These are phyloP conservation scores for Tachina grossa DNA, from an alignment of 2,888 invertebrate species.

Conservation along the genomic window DNA sequence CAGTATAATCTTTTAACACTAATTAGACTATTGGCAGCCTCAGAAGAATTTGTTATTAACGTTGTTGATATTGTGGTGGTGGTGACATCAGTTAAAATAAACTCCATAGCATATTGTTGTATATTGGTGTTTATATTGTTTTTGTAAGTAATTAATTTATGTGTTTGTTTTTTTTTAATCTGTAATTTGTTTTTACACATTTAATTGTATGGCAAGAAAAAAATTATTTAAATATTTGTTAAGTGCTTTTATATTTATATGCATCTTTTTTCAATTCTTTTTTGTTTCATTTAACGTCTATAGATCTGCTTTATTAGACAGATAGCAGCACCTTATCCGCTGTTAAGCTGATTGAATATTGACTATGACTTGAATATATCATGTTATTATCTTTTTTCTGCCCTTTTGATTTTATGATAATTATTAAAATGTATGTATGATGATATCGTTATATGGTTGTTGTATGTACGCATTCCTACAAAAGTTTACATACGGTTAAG, in stretches of 20 bases:
- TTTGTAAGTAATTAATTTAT: background rate
- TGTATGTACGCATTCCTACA: constrained; percentile 23
- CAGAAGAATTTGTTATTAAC: constrained; percentile 11
- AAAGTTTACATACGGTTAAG: constrained; percentile 22
- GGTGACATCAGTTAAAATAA: background rate
- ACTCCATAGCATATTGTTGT: constrained; percentile 58
- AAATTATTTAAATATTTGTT: constrained; percentile 28
- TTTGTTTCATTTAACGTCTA: background rate
- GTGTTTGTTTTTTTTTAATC: background rate
- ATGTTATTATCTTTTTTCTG: constrained; percentile 28
- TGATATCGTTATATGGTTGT: constrained; percentile 17
- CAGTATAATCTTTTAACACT: constrained; percentile 30
- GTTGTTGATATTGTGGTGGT: constrained; percentile 19
- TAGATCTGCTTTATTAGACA: constrained; percentile 16
- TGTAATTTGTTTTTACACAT: background rate
- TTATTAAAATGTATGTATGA: constrained; percentile 17
- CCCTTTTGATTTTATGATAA: constrained; percentile 45
- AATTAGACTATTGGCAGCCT: constrained; percentile 27
- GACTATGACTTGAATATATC: constrained; percentile 38
- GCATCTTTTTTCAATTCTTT: constrained; percentile 2
- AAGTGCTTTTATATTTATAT: constrained; percentile 7
- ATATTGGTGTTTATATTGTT: background rate
- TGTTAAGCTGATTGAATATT: constrained; percentile 51
- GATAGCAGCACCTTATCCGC: constrained; percentile 34
- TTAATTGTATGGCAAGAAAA: background rate